Percentiles rank a stretch among this genome's conserved stretches.
Evolutionary conservation across 2,113 vertebrate genomes (phyloP).

Genomic region (Pyxicephalus adspersus): DNA sequence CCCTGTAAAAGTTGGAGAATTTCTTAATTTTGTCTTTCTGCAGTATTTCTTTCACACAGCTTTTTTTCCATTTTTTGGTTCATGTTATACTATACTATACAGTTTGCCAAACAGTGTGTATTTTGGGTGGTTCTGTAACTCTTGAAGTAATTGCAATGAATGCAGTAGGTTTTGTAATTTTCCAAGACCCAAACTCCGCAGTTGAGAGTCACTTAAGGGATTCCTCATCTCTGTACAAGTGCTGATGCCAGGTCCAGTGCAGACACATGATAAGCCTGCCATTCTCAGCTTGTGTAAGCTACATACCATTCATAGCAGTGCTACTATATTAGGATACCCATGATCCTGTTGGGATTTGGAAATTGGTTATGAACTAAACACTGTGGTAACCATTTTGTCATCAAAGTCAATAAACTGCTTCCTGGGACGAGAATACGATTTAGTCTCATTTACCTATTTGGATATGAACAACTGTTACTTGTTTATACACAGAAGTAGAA

Average conservation of each 20-base stretch:
- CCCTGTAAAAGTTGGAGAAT: too few relatives aligned
- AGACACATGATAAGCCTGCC: constrained; percentile 25
- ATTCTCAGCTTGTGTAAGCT: not conserved
- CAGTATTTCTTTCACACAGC: too few relatives aligned
- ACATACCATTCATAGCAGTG: constrained; percentile 35
- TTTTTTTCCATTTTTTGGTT: too few relatives aligned
- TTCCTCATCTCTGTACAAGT: not conserved
- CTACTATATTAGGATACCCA: constrained; percentile 40
- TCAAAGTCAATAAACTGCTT: not conserved
- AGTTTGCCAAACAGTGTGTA: too few relatives aligned
- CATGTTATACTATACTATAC: too few relatives aligned
- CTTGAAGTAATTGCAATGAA: too few relatives aligned
- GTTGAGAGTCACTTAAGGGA: too few relatives aligned
- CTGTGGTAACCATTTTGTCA: not conserved
- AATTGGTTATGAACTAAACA: constrained; percentile 9
- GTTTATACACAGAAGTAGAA: not conserved
- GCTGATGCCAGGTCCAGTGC: not conserved
- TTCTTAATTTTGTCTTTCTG: too few relatives aligned
- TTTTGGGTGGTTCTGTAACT: too few relatives aligned
- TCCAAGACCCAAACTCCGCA: too few relatives aligned
- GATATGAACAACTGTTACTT: constrained; percentile 4
- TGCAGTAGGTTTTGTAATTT: too few relatives aligned
- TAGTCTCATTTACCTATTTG: constrained; percentile 35
- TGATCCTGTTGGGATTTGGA: constrained; percentile 6
- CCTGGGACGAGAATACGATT: not conserved